phyloP scores from a whole-genome alignment of 2,888 invertebrate species.

The Drosophila limbata region DNA sequence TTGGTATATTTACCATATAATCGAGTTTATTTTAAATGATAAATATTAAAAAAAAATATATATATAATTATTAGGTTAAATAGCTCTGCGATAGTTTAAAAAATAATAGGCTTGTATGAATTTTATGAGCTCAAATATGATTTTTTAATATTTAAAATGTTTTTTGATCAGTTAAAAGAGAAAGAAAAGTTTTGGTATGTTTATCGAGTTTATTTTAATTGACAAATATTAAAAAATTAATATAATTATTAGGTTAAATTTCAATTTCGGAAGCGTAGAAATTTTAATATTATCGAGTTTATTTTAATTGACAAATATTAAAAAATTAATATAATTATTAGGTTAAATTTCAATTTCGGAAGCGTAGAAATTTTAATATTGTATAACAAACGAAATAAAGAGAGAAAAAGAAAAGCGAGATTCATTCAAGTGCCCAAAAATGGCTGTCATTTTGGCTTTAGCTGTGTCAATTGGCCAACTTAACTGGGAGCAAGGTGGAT shows the following conservation, averaged over 20 bases:
- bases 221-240: background rate
- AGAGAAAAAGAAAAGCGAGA: constrained; percentile 9
- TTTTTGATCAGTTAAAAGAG: too few relatives aligned
- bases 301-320: background rate
- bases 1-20: too few relatives aligned
- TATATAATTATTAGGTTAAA: background rate
- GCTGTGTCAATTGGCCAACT: constrained; percentile 31
- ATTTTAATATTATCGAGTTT: background rate
- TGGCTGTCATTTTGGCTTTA: constrained; percentile 21
- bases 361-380: background rate
- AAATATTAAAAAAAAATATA: background rate
- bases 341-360: background rate
- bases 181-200: too few relatives aligned
- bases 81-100: background rate
- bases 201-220: too few relatives aligned
- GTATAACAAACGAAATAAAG: background rate
- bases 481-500: constrained; percentile 10
- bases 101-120: too few relatives aligned
- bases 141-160: background rate
- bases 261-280: background rate
- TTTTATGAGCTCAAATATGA: too few relatives aligned
- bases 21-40: too few relatives aligned
- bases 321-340: background rate
- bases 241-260: background rate
- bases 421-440: constrained; percentile 29